Base-by-base conservation (phyloP, 2,797 vertebrate species). In the Malurus leucopterus region DNA sequence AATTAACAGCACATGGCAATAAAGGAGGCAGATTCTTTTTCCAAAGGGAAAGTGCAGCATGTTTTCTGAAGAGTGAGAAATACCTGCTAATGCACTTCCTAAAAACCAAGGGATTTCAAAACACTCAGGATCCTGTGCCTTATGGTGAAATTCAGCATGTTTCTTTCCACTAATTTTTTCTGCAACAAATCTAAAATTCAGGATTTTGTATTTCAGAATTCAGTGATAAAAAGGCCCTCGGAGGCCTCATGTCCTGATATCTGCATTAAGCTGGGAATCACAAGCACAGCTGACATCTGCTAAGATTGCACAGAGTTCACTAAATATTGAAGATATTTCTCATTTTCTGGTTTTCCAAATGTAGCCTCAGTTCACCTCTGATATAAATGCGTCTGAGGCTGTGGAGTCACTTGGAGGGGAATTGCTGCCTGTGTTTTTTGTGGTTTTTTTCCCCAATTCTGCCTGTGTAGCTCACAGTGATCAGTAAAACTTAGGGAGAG, bases 111-210 rank as follows among this genome's bases (percentile, higher is more conserved):
- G 11, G n/a, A 2, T 72, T 54, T 63, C 23, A 34, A 43, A 82
- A 41, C 15, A 3, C 41, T 57, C 0, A 0, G 46, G 51, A 4
- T 30, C 16, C 22, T 11, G 5, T 13, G 22, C 23, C 22, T 0
- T 18, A 6, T 26, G 32, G 32, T 15, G 22, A 36, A 54, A 40
- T 44, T 36, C 13, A 3, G 2, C 4, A 0, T 2, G 2, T 7
- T 47, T 3, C 40, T 72, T 57, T 38, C 29, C 10, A 23, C 7
- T 34, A 10, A 34, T 16, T 36, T 50, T 30, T 21, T 8, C 21
- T 49, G 5, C 16, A 9, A 26, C 17, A 32, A 11, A 29, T 14
- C 61, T 29, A 16, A 47, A 49, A 51, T 22, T 40, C 32, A 16
- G 34, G 6, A 11, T 16, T 13, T 2, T 0, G 3, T 22, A 14